Evolutionary conservation across 53 echinoderm and acorn worm species (phyloP).

Genomic region (Astropecten irregularis): DNA sequence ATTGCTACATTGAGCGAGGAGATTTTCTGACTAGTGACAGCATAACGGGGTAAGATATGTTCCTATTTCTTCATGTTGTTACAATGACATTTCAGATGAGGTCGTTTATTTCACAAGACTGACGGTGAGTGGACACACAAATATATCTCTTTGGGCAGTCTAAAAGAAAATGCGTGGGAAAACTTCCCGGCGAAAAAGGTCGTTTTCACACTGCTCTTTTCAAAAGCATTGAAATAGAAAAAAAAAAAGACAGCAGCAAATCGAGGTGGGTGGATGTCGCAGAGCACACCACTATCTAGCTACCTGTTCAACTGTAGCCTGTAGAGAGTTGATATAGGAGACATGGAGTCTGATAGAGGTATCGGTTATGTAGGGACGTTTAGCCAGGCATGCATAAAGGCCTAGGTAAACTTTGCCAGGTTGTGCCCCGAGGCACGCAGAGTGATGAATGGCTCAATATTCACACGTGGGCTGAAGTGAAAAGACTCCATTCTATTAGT

Average conservation of each 20-base stretch:
- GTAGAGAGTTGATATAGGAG: background rate
- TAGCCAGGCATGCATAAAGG: slow-evolving; percentile 50
- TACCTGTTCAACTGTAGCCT: background rate
- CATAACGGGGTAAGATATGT: no score
- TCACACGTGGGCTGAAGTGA: slow-evolving; percentile 25
- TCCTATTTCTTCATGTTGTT: no score
- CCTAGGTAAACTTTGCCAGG: slow-evolving; percentile 52
- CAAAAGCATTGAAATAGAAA: background rate
- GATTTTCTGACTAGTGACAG: no score
- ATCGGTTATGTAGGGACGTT: background rate
- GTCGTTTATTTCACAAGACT: no score
- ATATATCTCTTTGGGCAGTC: no score
- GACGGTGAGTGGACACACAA: no score
- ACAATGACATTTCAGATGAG: no score
- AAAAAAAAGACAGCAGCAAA: background rate
- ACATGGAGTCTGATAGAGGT: background rate
- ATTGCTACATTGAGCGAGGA: no score
- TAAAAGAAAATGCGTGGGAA: slow-evolving; percentile 21
- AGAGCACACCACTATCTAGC: background rate
- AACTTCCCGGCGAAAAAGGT: background rate
- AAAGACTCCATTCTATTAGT: slow-evolving; percentile 36
- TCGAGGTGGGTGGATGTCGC: no score
- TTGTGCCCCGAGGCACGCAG: slow-evolving; percentile 29
- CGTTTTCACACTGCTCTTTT: slow-evolving; percentile 6
- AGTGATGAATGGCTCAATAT: slow-evolving; percentile 13